Evolutionary conservation across 2,888 invertebrate genomes (phyloP), one percentile per base, ranked within the genome.

Genomic region (Limenitis arthemis): DNA sequence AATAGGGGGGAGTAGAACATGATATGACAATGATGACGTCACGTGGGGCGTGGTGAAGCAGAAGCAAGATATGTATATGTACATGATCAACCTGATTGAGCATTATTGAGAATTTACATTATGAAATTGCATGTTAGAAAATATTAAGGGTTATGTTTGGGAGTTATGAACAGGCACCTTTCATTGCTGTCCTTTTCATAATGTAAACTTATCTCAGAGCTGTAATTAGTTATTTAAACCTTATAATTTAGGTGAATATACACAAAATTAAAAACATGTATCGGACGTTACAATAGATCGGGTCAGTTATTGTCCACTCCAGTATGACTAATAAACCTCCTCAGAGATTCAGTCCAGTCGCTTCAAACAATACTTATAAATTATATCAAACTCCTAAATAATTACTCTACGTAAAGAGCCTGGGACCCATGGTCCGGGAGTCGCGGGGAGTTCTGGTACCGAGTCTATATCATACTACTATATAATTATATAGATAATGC

Each of bases 41-140:
- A 38, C 12, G 37, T 12, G 11, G 39, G 30, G 32, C 38, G 12
- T 40, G 48, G 48, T 36, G 31, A 44, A 37, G 9, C 43, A 37
- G 9, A 48, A 40, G 53, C 53, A 9, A 31, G 44, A 49, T 48
- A 48, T 48, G 48, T 40, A 49, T 48, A 48, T 48, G 48, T 40
- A 44, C 48, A 37, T 11, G 28, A 48, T 9, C 11, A 37, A 11
- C 11, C 33, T 38, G 37, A 31, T 28, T 37, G 12, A 9, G 36
- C 36, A 2, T 34, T 34, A 34, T n/a, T n/a, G 30, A 11, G 30
- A 46, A 46, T 37, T 36, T 46, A 46, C 30, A 37, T 37, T 46
- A 37, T 46, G 37, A 31, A 37, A n/a, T 30, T 30, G 11, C 12
- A 30, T 37, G 2, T 28, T 12, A 20, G 40, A 11, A 39, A 31